phyloP scores from a whole-genome alignment of 2,113 vertebrate species.

The Platanista minor region DNA sequence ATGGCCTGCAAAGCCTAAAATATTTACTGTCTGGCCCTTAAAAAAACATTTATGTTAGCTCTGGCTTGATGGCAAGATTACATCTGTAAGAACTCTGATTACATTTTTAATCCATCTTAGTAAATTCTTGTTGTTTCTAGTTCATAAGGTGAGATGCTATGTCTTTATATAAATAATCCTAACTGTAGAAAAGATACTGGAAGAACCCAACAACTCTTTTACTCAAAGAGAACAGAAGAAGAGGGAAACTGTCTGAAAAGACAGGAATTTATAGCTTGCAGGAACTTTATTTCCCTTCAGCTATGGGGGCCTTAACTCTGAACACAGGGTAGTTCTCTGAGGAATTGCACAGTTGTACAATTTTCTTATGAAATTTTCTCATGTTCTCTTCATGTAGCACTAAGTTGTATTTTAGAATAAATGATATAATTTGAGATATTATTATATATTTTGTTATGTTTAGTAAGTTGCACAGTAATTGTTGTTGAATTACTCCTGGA shows the following conservation, averaged over 20 bases:
- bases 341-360: neutral
- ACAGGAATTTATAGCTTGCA: neutral
- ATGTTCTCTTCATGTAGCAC: neutral
- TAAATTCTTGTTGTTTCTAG: neutral
- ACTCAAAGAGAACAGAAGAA: neutral
- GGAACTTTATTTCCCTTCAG: neutral
- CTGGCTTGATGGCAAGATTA: neutral
- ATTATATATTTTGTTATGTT: neutral
- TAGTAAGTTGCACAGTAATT: neutral
- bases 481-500: neutral
- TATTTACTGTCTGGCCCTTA: neutral
- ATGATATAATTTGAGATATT: neutral
- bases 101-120: neutral
- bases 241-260: neutral
- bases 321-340: neutral
- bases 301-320: neutral
- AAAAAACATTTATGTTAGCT: neutral
- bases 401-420: neutral
- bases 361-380: neutral
- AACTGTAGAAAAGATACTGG: neutral
- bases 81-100: neutral
- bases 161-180: neutral
- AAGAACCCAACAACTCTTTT: neutral
- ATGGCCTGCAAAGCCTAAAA: neutral
- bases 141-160: neutral